These are phyloP conservation scores for Urocyon cinereoargenteus DNA, from an alignment of 2,797 vertebrate species.

Conservation along the genomic window DNA sequence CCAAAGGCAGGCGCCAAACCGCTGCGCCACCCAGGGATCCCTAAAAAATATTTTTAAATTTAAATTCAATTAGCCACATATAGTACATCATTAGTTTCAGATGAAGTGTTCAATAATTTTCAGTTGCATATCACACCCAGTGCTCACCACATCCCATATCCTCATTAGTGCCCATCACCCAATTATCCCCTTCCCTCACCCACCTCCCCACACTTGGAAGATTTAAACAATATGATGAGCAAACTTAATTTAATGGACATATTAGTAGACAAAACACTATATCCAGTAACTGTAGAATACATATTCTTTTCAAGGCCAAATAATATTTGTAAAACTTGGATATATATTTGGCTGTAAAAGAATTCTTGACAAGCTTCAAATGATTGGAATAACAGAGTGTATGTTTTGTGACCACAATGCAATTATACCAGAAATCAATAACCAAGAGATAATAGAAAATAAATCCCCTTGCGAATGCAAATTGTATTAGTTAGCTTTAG, in stretches of 20 bases:
- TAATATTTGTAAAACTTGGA: conserved; percentile 7
- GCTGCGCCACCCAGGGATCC: too few species aligned
- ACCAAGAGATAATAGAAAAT: not conserved
- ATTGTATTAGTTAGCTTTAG: not conserved
- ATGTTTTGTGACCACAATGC: not conserved
- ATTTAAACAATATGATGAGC: not conserved
- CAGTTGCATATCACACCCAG: too few species aligned
- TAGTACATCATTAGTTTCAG: too few species aligned
- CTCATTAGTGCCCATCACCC: too few species aligned
- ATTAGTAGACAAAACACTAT: not conserved
- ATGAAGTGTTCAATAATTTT: too few species aligned
- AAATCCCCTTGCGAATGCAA: not conserved
- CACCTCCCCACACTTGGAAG: not conserved
- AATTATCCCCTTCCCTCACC: too few species aligned
- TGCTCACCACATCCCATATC: too few species aligned
- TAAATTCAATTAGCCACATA: too few species aligned
- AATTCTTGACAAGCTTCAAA: conserved; percentile 30
- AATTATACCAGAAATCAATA: not conserved
- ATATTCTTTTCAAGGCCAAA: not conserved
- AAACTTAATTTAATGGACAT: not conserved
- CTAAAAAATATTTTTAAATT: too few species aligned
- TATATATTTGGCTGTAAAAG: not conserved
- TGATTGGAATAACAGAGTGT: not conserved
- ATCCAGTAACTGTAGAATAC: not conserved
- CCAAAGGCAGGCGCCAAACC: too few species aligned